Percentiles rank a stretch among this genome's conserved stretches.
These are phyloP conservation scores for Gallinago jamesoni DNA, from an alignment of 2,113 vertebrate genomes.

Conservation along the genomic window DNA sequence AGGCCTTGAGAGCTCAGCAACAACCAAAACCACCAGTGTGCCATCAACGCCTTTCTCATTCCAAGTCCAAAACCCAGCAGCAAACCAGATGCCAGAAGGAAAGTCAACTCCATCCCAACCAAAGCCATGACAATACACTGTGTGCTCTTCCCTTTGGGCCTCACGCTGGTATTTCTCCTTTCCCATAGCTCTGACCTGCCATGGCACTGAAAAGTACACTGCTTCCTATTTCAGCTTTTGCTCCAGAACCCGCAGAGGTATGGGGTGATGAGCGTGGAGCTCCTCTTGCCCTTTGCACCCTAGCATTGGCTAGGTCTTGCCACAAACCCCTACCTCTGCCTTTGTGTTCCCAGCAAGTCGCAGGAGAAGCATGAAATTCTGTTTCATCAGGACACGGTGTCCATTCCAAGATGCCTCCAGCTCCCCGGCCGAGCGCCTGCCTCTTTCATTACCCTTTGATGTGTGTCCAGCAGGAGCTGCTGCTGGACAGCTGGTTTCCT, in stretches of 20 bases:
- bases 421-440: background rate
- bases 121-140: background rate
- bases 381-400: background rate
- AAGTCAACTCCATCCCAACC: background rate
- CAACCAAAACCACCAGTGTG: background rate
- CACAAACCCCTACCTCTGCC: background rate
- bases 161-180: background rate
- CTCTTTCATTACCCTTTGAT: background rate
- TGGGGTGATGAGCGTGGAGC: accelerated
- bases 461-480: background rate
- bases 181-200: background rate
- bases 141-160: background rate
- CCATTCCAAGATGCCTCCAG: background rate
- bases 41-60: background rate
- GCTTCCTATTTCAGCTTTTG: background rate
- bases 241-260: background rate
- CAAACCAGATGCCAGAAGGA: background rate
- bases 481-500: background rate
- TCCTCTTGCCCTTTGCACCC: accelerated
- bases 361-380: background rate
- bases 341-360: background rate
- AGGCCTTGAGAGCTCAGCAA: background rate
- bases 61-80: background rate
- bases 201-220: accelerated
- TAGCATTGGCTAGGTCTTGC: background rate